These are phyloP conservation scores for Sylvilagus floridanus DNA, from an alignment of 2,797 vertebrate species.

Conservation along the genomic window DNA sequence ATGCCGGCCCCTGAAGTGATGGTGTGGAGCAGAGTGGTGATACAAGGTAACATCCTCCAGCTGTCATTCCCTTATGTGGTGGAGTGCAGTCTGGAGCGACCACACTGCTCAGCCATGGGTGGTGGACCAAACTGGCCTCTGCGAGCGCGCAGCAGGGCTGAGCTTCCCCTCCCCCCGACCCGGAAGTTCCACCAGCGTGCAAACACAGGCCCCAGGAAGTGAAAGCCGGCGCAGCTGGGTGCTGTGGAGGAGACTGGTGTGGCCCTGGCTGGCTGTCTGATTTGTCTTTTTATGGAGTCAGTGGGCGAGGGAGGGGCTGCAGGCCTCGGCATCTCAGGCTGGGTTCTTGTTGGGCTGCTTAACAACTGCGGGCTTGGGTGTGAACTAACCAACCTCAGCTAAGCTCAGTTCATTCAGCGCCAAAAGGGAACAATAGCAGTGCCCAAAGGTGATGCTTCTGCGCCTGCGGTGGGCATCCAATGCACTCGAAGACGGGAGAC, in stretches of 20 bases:
- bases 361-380: not conserved
- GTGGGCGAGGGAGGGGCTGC: not conserved
- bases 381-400: not conserved
- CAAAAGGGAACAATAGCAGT: not conserved
- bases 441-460: not conserved
- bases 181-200: not conserved
- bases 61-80: not conserved
- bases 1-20: too few relatives aligned
- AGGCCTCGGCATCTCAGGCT: not conserved
- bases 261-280: not conserved
- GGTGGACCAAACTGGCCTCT: not conserved
- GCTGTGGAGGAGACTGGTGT: not conserved
- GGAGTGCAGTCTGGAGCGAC: not conserved
- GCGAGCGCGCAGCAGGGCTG: not conserved
- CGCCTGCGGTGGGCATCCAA: not conserved
- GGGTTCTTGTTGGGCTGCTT: not conserved
- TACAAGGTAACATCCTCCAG: not conserved
- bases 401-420: not conserved
- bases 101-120: not conserved
- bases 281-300: not conserved
- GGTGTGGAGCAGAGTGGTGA: too few relatives aligned
- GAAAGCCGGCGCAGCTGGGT: not conserved
- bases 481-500: not conserved
- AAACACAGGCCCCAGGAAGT: not conserved
- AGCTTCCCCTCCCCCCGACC: not conserved